A percentile compares a stretch with the other conserved stretches of the same genome.
These are phyloP conservation scores for Oryzias javanicus DNA, from an alignment of 2,113 vertebrate genomes.

Conservation along the genomic window DNA sequence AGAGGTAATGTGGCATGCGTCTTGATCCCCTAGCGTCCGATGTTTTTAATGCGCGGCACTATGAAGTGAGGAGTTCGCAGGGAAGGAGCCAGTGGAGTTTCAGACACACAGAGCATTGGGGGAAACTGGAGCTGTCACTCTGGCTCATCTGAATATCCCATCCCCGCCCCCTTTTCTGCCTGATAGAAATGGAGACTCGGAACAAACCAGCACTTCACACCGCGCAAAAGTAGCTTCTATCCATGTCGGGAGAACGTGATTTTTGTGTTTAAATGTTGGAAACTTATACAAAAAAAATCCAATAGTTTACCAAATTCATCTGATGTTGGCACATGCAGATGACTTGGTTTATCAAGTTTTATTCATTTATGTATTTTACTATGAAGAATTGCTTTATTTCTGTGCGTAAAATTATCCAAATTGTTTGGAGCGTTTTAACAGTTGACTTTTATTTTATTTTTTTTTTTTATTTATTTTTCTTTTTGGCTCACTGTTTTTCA, in stretches of 20 bases:
- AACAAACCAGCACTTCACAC: constrained; percentile 61
- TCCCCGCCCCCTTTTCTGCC: constrained; percentile 82
- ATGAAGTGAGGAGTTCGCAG: constrained; percentile 86
- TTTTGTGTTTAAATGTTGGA: neutral
- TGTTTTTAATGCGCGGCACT: constrained; percentile 77
- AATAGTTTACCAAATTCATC: too few relatives aligned
- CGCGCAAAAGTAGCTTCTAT: constrained; percentile 35
- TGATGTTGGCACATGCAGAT: too few relatives aligned
- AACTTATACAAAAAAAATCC: neutral
- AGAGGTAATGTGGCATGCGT: constrained; percentile 78
- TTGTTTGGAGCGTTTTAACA: too few relatives aligned
- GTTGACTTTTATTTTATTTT: neutral
- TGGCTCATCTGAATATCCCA: constrained; percentile 90
- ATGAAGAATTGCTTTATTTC: too few relatives aligned
- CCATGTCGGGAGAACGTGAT: neutral
- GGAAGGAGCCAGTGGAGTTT: constrained; percentile 89
- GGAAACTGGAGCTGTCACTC: constrained; percentile 90
- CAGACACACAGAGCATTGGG: constrained; percentile 85
- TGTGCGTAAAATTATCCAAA: too few relatives aligned
- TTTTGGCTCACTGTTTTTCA: neutral
- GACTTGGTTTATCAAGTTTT: too few relatives aligned
- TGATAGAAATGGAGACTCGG: constrained; percentile 64
- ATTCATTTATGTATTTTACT: too few relatives aligned
- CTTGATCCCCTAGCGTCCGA: constrained; percentile 89
- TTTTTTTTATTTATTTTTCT: neutral